These are phyloP conservation scores for Orbicella faveolata DNA, from an alignment of 64 coral and sea anemone genomes.

Conservation along the genomic window DNA sequence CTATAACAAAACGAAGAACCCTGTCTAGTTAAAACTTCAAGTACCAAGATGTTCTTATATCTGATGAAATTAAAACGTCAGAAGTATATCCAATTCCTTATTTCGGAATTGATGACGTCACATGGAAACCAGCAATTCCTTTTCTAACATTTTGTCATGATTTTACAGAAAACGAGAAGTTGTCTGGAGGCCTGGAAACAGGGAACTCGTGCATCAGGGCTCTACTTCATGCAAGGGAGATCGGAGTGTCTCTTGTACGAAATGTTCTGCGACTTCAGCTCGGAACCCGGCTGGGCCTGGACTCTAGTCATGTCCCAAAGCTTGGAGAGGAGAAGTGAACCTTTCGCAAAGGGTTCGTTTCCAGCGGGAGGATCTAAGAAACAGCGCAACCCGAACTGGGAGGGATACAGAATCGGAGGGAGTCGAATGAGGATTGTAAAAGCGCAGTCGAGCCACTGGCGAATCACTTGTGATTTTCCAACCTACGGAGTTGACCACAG, in stretches of 20 bases:
- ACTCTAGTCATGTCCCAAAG: constrained; percentile 44
- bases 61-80: background rate
- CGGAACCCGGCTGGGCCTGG: constrained; percentile 34
- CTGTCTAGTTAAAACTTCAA: background rate
- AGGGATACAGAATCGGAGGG: constrained; percentile 16
- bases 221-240: background rate
- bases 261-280: constrained; percentile 50
- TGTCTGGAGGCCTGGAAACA: constrained; percentile 10
- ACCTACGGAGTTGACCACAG: constrained; percentile 15
- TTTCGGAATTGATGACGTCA: background rate
- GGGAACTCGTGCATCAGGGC: background rate
- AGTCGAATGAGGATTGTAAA: constrained; percentile 5
- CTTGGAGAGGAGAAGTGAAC: background rate
- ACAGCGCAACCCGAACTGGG: constrained; percentile 19
- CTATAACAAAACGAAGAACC: background rate
- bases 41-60: background rate
- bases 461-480: constrained; percentile 43
- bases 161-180: constrained; percentile 3
- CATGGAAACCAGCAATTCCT: background rate
- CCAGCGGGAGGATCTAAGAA: background rate
- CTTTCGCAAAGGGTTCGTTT: background rate
- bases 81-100: background rate
- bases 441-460: constrained; percentile 36
- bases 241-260: constrained; percentile 12
- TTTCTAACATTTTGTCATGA: background rate